These are phyloP conservation scores for Coelopa frigida DNA, from an alignment of 1,140 invertebrate genomes.

Conservation along the genomic window DNA sequence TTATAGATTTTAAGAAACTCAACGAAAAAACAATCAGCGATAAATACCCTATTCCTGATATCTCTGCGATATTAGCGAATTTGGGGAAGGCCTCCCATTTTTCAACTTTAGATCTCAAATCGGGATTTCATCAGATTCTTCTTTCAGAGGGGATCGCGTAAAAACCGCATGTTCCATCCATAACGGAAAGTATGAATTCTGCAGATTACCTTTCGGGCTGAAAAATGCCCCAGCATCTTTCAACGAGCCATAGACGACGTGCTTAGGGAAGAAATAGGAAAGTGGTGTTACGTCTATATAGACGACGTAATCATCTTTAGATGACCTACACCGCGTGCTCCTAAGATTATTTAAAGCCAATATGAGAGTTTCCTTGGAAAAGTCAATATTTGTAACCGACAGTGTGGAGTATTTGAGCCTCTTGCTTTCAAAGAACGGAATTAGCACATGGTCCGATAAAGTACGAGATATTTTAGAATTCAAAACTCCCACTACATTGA, in stretches of 20 bases:
- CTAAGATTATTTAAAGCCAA: slow-evolving; percentile 1
- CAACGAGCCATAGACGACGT: slow-evolving; percentile 13
- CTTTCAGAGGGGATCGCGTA: slow-evolving; percentile 11
- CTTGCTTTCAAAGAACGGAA: slow-evolving; percentile 1
- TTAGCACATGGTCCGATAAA: slow-evolving; percentile 8
- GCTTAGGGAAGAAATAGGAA: slow-evolving; percentile 14
- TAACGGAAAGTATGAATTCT: slow-evolving; percentile 18
- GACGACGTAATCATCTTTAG: slow-evolving; percentile 12
- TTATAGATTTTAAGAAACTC: slow-evolving; percentile 38
- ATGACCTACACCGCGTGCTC: too few relatives aligned
- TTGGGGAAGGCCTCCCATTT: slow-evolving; percentile 12
- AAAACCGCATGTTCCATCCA: slow-evolving; percentile 17
- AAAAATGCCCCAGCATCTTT: too few relatives aligned
- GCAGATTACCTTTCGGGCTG: too few relatives aligned
- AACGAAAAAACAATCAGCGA: slow-evolving; percentile 34
- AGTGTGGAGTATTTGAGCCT: slow-evolving; percentile 9
- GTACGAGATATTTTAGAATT: slow-evolving; percentile 5
- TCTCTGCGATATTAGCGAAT: slow-evolving; percentile 24
- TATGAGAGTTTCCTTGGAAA: not conserved
- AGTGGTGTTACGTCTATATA: slow-evolving; percentile 17
- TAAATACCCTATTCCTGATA: slow-evolving; percentile 49
- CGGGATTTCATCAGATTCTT: slow-evolving; percentile 48
- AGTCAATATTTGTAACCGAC: slow-evolving; percentile 7
- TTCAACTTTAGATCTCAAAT: slow-evolving; percentile 19
- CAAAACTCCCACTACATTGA: slow-evolving; percentile 1